Evolutionary conservation across 2,797 vertebrate species (phyloP).

Genomic region (Neosilurus hyrtlii): DNA sequence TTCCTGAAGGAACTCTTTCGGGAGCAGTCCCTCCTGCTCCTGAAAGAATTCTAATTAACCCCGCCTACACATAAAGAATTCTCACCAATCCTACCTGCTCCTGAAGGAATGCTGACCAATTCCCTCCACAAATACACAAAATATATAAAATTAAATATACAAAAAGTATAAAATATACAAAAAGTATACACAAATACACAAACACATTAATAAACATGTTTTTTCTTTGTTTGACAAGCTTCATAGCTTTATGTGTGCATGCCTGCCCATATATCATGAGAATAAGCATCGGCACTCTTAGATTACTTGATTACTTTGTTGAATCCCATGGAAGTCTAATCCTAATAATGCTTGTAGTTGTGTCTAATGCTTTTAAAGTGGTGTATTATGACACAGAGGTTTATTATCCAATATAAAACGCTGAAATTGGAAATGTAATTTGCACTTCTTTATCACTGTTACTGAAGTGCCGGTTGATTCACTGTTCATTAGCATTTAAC

Average conservation of each 20-base stretch:
- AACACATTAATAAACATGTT: background rate
- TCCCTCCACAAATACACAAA: background rate
- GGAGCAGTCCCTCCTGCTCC: rapidly evolving
- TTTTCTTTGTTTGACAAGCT: slow-evolving; percentile 5
- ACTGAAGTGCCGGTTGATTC: no score
- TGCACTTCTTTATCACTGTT: background rate
- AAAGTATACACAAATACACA: no score
- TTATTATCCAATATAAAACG: background rate
- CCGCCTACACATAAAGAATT: background rate
- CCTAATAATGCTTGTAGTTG: background rate
- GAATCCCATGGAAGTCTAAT: background rate
- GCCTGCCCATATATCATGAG: background rate
- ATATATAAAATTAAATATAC: no score
- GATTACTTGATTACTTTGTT: background rate
- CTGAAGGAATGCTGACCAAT: background rate
- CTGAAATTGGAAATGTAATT: background rate
- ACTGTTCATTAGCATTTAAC: no score
- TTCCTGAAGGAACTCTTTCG: background rate
- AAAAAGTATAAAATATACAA: no score
- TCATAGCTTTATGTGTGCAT: background rate
- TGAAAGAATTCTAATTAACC: background rate
- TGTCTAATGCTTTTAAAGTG: background rate
- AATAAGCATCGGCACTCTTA: background rate
- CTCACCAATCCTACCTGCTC: background rate
- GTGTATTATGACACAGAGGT: background rate